These are phyloP conservation scores for Caenorhabditis sp. DNA, from an alignment of 2,888 invertebrate genomes.

Conservation along the genomic window DNA sequence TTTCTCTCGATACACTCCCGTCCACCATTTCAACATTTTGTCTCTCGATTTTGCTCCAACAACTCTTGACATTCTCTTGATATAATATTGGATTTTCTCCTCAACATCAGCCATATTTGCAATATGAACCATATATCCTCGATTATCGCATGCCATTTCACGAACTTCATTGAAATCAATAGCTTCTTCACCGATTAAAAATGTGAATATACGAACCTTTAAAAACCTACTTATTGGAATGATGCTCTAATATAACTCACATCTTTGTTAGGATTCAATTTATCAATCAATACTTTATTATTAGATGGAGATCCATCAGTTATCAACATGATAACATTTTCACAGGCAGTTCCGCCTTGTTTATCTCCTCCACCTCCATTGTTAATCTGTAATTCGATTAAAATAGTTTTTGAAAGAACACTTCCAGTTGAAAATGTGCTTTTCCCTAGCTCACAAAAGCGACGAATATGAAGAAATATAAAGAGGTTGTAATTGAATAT, in stretches of 20 bases:
- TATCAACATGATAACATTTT: slow-evolving; percentile 96
- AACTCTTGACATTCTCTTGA: slow-evolving; percentile 94
- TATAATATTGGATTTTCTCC: slow-evolving; percentile 92
- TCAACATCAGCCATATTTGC: slow-evolving; percentile 95
- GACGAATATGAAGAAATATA: not conserved
- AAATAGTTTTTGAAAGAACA: not conserved
- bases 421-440: not conserved
- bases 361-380: slow-evolving; percentile 34
- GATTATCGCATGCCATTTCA: slow-evolving; percentile 98
- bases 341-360: slow-evolving; percentile 76
- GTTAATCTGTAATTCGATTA: slow-evolving; percentile 20
- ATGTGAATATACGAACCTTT: slow-evolving; percentile 94
- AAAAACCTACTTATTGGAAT: slow-evolving; percentile 72
- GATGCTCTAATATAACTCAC: too few species aligned
- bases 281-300: slow-evolving; percentile 79
- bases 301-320: slow-evolving; percentile 94
- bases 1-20: slow-evolving; percentile 76
- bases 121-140: slow-evolving; percentile 88
- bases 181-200: slow-evolving; percentile 93
- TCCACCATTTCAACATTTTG: slow-evolving; percentile 81
- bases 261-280: slow-evolving; percentile 83
- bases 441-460: not conserved
- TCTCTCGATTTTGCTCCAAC: slow-evolving; percentile 78
- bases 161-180: slow-evolving; percentile 82
- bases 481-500: not conserved